A percentile compares a stretch with the other conserved stretches of the same genome.
Conservation (phyloP, 2,797 vertebrate genomes). For the Amblyraja radiata region DNA sequence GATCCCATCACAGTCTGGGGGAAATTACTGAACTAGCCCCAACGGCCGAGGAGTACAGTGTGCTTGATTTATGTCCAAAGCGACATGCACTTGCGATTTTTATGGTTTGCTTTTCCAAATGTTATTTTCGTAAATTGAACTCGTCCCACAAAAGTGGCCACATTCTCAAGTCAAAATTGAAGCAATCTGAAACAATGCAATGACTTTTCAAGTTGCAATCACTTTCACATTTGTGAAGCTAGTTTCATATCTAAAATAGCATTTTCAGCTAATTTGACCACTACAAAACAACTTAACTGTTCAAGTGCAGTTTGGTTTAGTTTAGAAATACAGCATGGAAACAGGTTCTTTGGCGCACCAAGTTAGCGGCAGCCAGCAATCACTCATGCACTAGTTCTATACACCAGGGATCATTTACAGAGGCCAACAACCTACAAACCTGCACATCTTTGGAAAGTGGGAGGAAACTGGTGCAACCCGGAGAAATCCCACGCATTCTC, state of each 20-base stretch:
- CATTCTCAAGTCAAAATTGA: not conserved
- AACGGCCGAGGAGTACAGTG: not conserved
- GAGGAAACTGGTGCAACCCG: too few relatives aligned
- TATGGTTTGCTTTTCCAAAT: not conserved
- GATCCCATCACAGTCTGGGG: not conserved
- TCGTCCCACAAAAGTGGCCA: not conserved
- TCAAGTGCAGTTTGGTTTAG: not conserved
- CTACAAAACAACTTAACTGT: not conserved
- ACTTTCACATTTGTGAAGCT: not conserved
- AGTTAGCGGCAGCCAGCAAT: too few relatives aligned
- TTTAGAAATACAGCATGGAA: too few relatives aligned
- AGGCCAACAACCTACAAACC: too few relatives aligned
- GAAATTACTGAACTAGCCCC: not conserved
- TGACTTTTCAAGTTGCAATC: not conserved
- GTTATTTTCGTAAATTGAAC: not conserved
- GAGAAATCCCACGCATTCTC: too few relatives aligned
- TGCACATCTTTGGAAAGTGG: too few relatives aligned
- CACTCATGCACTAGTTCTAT: too few relatives aligned
- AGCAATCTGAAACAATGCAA: not conserved
- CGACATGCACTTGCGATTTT: not conserved
- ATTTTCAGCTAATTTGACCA: not conserved
- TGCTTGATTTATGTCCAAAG: not conserved
- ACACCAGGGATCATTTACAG: too few relatives aligned
- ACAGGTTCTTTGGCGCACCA: too few relatives aligned
- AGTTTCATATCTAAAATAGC: not conserved